A percentile compares a stretch with the other conserved stretches of the same genome.
Conservation (phyloP, 2,113 vertebrate species). For the Mustela lutreola region DNA sequence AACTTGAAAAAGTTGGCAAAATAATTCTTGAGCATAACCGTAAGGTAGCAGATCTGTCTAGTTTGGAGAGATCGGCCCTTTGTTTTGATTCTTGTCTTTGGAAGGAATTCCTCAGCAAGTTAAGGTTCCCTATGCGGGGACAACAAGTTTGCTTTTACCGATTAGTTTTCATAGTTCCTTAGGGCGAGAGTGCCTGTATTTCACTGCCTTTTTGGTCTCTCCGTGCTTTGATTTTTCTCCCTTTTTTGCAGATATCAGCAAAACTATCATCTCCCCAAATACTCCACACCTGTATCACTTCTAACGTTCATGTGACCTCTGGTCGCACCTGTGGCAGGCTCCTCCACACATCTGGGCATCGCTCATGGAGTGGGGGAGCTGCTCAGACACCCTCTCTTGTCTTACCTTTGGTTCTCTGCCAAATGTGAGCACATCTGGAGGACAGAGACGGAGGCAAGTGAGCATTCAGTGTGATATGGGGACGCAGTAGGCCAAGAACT, state of each 20-base stretch:
- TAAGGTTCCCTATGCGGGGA: background rate
- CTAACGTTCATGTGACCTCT: background rate
- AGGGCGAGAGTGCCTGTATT: background rate
- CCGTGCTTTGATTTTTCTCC: background rate
- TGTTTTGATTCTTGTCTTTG: slow-evolving; percentile 19
- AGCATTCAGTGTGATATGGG: background rate
- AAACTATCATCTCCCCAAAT: background rate
- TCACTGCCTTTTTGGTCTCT: background rate
- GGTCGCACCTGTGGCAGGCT: background rate
- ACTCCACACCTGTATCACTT: background rate
- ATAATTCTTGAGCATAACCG: background rate
- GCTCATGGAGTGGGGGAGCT: background rate
- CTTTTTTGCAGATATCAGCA: background rate
- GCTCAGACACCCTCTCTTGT: background rate
- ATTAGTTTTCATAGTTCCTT: background rate
- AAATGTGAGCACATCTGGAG: background rate
- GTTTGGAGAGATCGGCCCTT: background rate
- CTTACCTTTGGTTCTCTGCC: background rate
- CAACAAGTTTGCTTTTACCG: background rate
- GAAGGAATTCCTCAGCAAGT: slow-evolving; percentile 2
- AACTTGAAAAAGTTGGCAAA: background rate
- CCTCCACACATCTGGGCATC: background rate
- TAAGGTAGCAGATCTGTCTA: background rate
- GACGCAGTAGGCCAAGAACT: background rate
- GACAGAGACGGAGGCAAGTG: background rate